Base-by-base conservation (phyloP, 2,113 vertebrate species). In the Anhinga anhinga region DNA sequence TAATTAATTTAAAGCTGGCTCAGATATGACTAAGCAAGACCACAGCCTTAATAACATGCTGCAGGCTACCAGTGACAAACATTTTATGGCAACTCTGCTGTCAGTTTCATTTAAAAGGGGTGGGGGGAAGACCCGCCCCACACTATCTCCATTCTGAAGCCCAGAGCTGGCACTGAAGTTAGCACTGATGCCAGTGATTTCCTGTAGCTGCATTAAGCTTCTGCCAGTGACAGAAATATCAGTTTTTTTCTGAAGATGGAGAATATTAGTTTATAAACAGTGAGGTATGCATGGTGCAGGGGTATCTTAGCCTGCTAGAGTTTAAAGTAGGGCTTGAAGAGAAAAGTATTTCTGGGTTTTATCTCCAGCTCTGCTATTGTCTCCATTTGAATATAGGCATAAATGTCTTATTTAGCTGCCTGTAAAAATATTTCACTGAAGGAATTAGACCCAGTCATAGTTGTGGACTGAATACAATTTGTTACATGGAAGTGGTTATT, bases 381-480 rank as follows among this genome's bases (percentile, higher is more conserved):
- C 40, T 63, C 15, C 5, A 2, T 73, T 32, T 73, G 30, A 83
- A 44, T 52, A 22, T 15, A 56, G 21, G 5, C 30, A 44, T 42
- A 72, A 77, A 63, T 34, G 34, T 15, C 29, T 85, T 32, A 21
- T 88, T 82, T 70, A 79, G 23, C 50, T 79, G 55, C 45, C 63
- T 19, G 8, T 71, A 49, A 88, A 93, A 81, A 29, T 20, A 44
- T 11, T 22, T 73, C 61, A 36, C 50, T 36, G 50, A 74, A 76
- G 34, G 79, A 70, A 62, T 52, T 84, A 23, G 32, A 65, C 17
- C 15, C 29, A 30, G 32, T 73, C 21, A 4, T 18, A 49, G 23
- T 8, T 77, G 72, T 14, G 36, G 40, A 38, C 18, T 0, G 0
- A 56, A 61, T 61, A 23, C 55, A 42, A 0, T 83, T 81, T 72